These are phyloP conservation scores for Drosophila seguyi DNA, from an alignment of 1,140 invertebrate species.

Conservation along the genomic window DNA sequence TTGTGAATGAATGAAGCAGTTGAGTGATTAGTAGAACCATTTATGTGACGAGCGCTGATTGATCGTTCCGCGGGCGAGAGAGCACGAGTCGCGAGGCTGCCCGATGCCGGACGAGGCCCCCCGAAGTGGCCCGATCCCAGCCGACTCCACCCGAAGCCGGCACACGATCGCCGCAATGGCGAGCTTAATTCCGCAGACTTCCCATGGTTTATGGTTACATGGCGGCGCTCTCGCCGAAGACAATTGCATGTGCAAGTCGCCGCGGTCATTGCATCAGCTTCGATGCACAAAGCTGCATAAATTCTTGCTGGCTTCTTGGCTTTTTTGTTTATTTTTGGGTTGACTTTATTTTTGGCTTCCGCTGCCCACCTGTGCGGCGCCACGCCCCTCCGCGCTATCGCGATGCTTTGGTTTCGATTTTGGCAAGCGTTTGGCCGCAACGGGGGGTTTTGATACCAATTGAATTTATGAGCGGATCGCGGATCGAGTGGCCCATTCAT, in stretches of 20 bases:
- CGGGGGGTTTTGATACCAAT: conserved; percentile 27
- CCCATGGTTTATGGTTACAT: conserved; percentile 31
- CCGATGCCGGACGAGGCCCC: neutral
- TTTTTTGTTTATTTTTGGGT: conserved; percentile 3
- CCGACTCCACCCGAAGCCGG: conserved; percentile 5
- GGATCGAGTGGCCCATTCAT: conserved; percentile 43
- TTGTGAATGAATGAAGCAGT: conserved; percentile 79
- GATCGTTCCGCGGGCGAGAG: conserved; percentile 50
- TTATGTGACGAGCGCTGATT: conserved; percentile 71
- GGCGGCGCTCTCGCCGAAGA: conserved; percentile 49
- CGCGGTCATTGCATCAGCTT: conserved; percentile 71
- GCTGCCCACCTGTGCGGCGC: conserved; percentile 17
- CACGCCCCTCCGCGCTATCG: conserved; percentile 29
- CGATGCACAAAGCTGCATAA: conserved; percentile 45
- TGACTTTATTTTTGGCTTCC: conserved; percentile 21
- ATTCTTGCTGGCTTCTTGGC: conserved; percentile 35
- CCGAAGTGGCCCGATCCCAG: neutral
- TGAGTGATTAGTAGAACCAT: conserved; percentile 70
- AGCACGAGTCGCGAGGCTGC: conserved; percentile 5
- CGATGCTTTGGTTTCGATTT: conserved; percentile 1
- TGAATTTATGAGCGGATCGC: conserved; percentile 35
- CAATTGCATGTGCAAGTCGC: conserved; percentile 65
- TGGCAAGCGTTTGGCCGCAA: conserved; percentile 11
- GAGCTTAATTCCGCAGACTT: conserved; percentile 3
- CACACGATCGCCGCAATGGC: conserved; percentile 13